Evolutionary conservation across 2,888 invertebrate species (phyloP).

Genomic region (Digitonthophagus gazella): DNA sequence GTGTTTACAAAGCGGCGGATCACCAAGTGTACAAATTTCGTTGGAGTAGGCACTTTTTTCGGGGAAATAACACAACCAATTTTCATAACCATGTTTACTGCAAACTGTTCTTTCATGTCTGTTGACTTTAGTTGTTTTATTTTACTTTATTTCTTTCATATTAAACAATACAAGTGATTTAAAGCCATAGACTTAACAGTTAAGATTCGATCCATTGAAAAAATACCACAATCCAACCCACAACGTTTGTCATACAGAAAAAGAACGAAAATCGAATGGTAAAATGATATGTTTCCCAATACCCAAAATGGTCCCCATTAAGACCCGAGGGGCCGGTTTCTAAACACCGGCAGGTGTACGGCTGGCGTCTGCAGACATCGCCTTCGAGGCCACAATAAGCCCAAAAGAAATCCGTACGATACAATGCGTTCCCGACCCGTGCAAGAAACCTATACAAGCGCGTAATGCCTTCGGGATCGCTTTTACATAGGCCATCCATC

Average conservation of each 20-base stretch:
- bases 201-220: background rate
- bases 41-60: no score
- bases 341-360: slow-evolving; percentile 23
- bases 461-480: slow-evolving; percentile 30
- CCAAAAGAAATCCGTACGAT: slow-evolving; percentile 25
- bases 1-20: background rate
- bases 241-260: background rate
- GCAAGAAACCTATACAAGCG: slow-evolving; percentile 19
- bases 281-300: slow-evolving; percentile 15
- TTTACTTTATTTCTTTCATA: no score
- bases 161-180: no score
- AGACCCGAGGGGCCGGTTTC: slow-evolving; percentile 18
- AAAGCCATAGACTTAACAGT: background rate
- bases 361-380: slow-evolving; percentile 20
- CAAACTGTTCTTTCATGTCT: no score
- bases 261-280: background rate
- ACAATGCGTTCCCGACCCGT: slow-evolving; percentile 14
- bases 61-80: no score
- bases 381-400: slow-evolving; percentile 23
- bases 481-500: slow-evolving; percentile 34
- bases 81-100: no score
- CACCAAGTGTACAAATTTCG: background rate
- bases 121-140: no score
- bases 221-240: background rate
- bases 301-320: slow-evolving; percentile 16